Evolutionary conservation across 2,113 vertebrate genomes (phyloP).

Genomic region (Zingel zingel): DNA sequence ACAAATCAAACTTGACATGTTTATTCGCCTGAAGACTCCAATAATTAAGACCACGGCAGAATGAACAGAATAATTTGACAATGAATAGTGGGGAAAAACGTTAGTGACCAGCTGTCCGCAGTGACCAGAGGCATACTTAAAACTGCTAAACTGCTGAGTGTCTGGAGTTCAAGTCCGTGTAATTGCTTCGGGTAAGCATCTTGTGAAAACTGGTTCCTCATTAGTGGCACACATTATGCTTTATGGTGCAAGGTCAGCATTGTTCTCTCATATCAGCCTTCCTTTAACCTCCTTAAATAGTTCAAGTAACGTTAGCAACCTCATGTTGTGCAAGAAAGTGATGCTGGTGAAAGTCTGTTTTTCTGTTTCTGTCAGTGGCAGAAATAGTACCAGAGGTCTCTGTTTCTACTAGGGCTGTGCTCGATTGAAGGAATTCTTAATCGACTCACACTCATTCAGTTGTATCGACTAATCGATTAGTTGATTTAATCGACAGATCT

Average conservation of each 20-base stretch:
- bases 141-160: neutral
- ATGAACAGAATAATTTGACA: neutral
- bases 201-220: slow-evolving; percentile 66
- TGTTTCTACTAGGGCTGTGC: too few species aligned
- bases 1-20: too few species aligned
- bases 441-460: too few species aligned
- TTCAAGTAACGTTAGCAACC: neutral
- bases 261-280: neutral
- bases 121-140: neutral
- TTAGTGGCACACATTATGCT: slow-evolving; percentile 21
- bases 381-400: neutral
- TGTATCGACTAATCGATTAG: too few species aligned
- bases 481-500: too few species aligned
- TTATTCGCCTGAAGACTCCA: neutral
- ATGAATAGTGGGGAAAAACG: too few species aligned
- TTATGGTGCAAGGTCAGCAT: slow-evolving; percentile 46
- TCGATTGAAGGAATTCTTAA: too few species aligned
- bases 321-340: neutral
- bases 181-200: slow-evolving; percentile 30
- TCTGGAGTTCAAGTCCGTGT: neutral
- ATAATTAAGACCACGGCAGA: neutral
- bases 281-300: slow-evolving; percentile 8
- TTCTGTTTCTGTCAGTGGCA: neutral
- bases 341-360: neutral
- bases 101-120: neutral